Conservation (phyloP, 2,888 invertebrate species). For the Rhorus exstirpatorius region DNA sequence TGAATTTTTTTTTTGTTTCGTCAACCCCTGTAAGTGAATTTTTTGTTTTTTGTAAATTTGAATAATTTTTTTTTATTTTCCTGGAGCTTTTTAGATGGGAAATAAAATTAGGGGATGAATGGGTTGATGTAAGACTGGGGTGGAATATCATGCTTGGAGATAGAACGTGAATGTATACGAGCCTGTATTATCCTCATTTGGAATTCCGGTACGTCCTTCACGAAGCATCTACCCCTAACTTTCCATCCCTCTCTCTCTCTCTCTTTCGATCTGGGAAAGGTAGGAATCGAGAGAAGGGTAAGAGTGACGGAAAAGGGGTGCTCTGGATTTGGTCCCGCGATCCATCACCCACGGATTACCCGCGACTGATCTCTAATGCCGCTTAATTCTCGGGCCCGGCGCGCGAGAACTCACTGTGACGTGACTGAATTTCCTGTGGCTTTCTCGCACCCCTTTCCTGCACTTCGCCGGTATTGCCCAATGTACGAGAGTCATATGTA, state of each 20-base stretch:
- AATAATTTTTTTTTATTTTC: no score
- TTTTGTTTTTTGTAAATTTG: no score
- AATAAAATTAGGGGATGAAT: constrained; percentile 50
- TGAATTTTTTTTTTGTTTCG: constrained; percentile 5
- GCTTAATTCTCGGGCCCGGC: constrained; percentile 73
- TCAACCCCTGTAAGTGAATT: no score
- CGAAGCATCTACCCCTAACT: constrained; percentile 56
- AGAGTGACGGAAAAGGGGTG: constrained; percentile 36
- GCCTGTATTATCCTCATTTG: constrained; percentile 60
- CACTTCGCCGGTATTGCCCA: constrained; percentile 6
- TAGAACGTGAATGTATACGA: constrained; percentile 13
- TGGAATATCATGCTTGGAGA: not conserved
- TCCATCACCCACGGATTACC: constrained; percentile 78
- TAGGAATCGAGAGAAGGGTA: constrained; percentile 13
- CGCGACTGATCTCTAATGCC: constrained; percentile 77
- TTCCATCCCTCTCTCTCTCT: constrained; percentile 33
- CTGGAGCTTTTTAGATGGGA: no score
- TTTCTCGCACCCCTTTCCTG: constrained; percentile 41
- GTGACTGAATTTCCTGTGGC: constrained; percentile 76
- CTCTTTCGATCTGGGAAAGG: constrained; percentile 11
- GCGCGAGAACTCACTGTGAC: constrained; percentile 73
- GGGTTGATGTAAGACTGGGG: not conserved
- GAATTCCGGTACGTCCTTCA: constrained; percentile 54
- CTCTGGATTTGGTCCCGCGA: constrained; percentile 66
- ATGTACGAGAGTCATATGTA: not conserved